Evolutionary conservation across 2,113 vertebrate genomes (phyloP).

Genomic region (Heterotis niloticus): DNA sequence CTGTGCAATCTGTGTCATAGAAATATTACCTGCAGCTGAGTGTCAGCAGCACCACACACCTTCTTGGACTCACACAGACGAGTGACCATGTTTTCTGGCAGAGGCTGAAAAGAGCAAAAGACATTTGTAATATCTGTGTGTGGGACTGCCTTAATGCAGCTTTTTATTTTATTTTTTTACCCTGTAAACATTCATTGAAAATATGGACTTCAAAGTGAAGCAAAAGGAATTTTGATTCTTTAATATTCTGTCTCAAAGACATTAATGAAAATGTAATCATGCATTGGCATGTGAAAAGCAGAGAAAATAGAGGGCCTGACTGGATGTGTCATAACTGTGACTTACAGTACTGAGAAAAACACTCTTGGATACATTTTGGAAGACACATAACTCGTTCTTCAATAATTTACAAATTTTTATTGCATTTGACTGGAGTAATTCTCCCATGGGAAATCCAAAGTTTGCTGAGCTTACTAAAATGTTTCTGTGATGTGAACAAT

Average conservation of each 20-base stretch:
- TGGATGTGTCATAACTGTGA: background rate
- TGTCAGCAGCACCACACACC: conserved; percentile 88
- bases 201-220: too few species aligned
- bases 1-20: background rate
- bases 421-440: background rate
- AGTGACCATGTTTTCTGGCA: conserved; percentile 87
- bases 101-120: conserved; percentile 58
- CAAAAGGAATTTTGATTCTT: too few species aligned
- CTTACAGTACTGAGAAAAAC: background rate
- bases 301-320: too few species aligned
- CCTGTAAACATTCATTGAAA: too few species aligned
- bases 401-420: background rate
- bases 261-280: too few species aligned
- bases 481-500: too few species aligned
- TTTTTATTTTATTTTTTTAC: too few species aligned
- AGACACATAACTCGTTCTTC: too few species aligned
- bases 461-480: too few species aligned
- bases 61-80: conserved; percentile 95
- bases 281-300: too few species aligned
- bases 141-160: background rate
- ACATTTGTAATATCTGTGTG: background rate
- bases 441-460: background rate
- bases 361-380: background rate
- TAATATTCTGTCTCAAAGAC: too few species aligned
- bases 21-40: conserved; percentile 84